Base-by-base conservation (phyloP, 2,888 invertebrate species). In the Hymenopus coronatus region DNA sequence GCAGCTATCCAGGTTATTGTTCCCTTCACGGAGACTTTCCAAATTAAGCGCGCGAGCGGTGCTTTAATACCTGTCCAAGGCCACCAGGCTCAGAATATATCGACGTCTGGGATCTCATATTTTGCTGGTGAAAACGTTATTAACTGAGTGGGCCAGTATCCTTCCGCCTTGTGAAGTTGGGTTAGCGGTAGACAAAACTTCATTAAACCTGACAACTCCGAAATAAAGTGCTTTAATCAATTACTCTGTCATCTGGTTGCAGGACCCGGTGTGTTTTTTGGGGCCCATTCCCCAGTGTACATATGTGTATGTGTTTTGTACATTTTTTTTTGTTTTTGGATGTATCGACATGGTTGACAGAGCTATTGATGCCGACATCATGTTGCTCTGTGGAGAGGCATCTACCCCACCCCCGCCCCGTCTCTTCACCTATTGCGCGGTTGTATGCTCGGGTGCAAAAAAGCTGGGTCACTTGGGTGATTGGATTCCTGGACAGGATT, bases 181-280 rank as follows among this genome's bases (percentile, higher is more conserved):
- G 84, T 28, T 30, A 30, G n/a, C 25, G 82, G 87, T 87, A 87
- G 54, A 87, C 87, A 87, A 87, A 70, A 87, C 87, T 87, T 87
- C 87, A 82, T 82, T 82, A 82, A 87, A 87, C 82, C 82, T 87
- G 87, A 81, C 82, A 87, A 87, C 82, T 87, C 25, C 33, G 82
- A 86, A 87, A 82, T 87, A 87, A 87, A 87, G 87, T 87, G 87
- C 82, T 87, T 86, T 87, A 87, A 87, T 87, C 87, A 87, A 87
- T 87, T 87, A 87, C 82, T 82, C 40, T 33, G 82, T 33, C 87
- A 87, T 82, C 54, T 54, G 54, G 54, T 70, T 70, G 54, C 54
- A 70, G 54, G 54, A 70, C 54, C 54, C 54, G 25, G 54, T 70
- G 8, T 70, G 20, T 70, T 70, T n/a, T 70, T 70, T 54, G 14